phyloP scores from a whole-genome alignment of 1,140 invertebrate genomes.

The Drosophila fuyamai region DNA sequence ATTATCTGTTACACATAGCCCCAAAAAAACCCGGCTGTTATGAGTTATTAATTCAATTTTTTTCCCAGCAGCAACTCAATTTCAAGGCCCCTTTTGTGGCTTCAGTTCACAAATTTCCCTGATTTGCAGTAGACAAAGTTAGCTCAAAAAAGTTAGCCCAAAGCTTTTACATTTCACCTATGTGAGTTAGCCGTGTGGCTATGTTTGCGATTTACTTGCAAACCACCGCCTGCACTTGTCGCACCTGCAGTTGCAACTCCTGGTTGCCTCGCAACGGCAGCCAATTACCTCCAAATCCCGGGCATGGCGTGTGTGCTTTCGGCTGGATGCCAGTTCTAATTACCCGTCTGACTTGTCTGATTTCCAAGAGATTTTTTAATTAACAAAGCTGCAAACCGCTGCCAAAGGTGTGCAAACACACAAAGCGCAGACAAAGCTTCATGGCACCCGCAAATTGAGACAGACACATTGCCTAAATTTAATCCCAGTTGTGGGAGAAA shows the following conservation, averaged over 20 bases:
- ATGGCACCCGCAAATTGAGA: slow-evolving; percentile 30
- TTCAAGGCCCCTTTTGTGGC: slow-evolving; percentile 17
- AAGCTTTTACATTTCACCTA: not conserved
- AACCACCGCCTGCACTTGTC: slow-evolving; percentile 49
- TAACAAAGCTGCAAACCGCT: slow-evolving; percentile 38
- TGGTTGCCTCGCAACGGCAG: slow-evolving; percentile 47
- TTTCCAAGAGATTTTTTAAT: slow-evolving; percentile 63
- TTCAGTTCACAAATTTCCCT: slow-evolving; percentile 1
- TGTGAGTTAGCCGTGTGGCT: slow-evolving; percentile 8
- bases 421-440: slow-evolving; percentile 1
- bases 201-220: slow-evolving; percentile 25
- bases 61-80: slow-evolving; percentile 26
- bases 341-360: slow-evolving; percentile 54
- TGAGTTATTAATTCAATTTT: slow-evolving; percentile 35
- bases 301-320: slow-evolving; percentile 21
- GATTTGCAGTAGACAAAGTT: slow-evolving; percentile 29
- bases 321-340: slow-evolving; percentile 61
- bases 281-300: slow-evolving; percentile 66
- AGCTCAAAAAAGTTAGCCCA: slow-evolving; percentile 6
- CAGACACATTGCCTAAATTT: slow-evolving; percentile 20
- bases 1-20: slow-evolving; percentile 30
- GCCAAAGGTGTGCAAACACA: slow-evolving; percentile 33
- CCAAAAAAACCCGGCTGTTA: slow-evolving; percentile 24
- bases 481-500: slow-evolving; percentile 4
- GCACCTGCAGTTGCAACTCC: slow-evolving; percentile 23